Evolutionary conservation across 2,113 vertebrate species (phyloP), one percentile per base, ranked within the genome.

Genomic region (Sphyrna mokarran): DNA sequence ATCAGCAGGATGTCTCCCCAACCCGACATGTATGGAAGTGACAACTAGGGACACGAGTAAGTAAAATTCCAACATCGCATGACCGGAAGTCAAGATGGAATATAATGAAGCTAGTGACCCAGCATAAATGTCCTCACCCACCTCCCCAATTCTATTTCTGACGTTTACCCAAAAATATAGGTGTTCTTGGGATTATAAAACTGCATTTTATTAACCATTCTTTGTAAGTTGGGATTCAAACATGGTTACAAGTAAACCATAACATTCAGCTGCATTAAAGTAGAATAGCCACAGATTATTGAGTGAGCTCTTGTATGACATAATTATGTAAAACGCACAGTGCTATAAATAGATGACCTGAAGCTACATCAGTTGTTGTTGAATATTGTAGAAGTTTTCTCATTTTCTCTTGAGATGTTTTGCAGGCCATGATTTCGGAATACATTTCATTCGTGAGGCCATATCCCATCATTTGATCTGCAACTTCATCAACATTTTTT

Each of bases 201-300:
- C 0, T 37, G 33, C 68, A 93, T 9, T 93, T 96, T 18, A 69
- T 95, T 33, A 66, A 85, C n/a, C 93, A 96, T 69, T 37, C 91
- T 97, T 96, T 96, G 95, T 96, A 95, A 96, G 97, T 96, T 96
- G 96, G 97, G 97, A 96, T 96, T 80, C 96, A 96, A 96, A 96
- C 96, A 96, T 97, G 95, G 68, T 90, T 95, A 90, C 95, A 93
- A 96, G 18, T 95, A 96, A 63, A 96, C 63, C 22, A 96, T 43
- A 95, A 94, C 23, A 61, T 29, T 83, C 94, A 16, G 58, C 96
- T 96, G 95, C 95, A 96, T 96, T 14, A 76, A 94, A 96, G 18
- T 96, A 95, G 40, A 95, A 96, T 96, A 93, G 7, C n/a, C n/a
- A 11, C 89, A 33, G 68, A 54, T 93, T 91, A 0, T 43, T 89